These are phyloP conservation scores for Drosophila greeni DNA, from an alignment of 2,888 invertebrate genomes.

Conservation along the genomic window DNA sequence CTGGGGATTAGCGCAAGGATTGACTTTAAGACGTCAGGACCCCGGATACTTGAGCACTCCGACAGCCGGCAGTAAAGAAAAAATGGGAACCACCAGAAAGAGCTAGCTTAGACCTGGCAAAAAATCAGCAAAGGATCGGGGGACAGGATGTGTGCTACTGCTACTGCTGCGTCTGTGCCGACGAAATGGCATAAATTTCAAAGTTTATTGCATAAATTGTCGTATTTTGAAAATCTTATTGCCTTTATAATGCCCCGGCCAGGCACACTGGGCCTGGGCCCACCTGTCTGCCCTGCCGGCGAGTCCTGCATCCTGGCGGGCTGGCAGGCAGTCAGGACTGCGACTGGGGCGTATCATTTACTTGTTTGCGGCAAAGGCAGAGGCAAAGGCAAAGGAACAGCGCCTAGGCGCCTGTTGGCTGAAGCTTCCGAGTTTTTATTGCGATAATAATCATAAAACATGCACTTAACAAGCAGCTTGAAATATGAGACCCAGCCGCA, in stretches of 20 bases:
- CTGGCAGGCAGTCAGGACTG: slow-evolving; percentile 21
- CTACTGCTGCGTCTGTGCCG: slow-evolving; percentile 29
- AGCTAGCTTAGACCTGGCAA: slow-evolving; percentile 29
- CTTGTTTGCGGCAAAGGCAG: slow-evolving; percentile 61
- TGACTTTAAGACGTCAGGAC: slow-evolving; percentile 66
- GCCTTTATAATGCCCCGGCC: slow-evolving; percentile 69
- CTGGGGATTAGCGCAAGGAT: slow-evolving; percentile 67
- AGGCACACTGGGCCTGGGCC: slow-evolving; percentile 36
- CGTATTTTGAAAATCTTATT: slow-evolving; percentile 75
- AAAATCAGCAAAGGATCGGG: neutral
- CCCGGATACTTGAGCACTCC: slow-evolving; percentile 45
- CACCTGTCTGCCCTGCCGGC: slow-evolving; percentile 45
- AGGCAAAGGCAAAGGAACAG: slow-evolving; percentile 15
- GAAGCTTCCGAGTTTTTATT: slow-evolving; percentile 59
- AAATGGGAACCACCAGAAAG: slow-evolving; percentile 21
- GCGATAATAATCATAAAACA: slow-evolving; percentile 74
- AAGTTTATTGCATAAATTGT: slow-evolving; percentile 75
- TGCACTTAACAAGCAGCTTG: slow-evolving; percentile 75
- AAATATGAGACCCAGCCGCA: slow-evolving; percentile 60
- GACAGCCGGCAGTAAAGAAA: slow-evolving; percentile 47
- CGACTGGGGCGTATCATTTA: slow-evolving; percentile 59
- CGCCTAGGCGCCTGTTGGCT: slow-evolving; percentile 50
- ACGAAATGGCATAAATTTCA: slow-evolving; percentile 69
- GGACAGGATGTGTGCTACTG: slow-evolving; percentile 16
- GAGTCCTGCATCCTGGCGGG: slow-evolving; percentile 19